Evolutionary conservation across 2,797 vertebrate species (phyloP).

Genomic region (Phyllotis vaccarum): DNA sequence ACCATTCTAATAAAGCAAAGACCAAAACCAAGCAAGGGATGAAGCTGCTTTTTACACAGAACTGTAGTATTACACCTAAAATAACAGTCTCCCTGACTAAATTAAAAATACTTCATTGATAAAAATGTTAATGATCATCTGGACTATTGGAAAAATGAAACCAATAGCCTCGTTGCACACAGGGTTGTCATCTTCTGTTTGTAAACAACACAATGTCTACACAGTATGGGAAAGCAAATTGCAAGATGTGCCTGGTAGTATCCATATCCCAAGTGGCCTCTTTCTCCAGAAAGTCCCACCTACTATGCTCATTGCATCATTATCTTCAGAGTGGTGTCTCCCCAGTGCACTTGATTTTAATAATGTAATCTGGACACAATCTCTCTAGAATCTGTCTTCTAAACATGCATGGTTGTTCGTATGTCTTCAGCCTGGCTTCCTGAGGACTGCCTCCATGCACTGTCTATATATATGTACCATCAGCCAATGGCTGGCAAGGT

Average conservation of each 20-base stretch:
- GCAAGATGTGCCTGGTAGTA: not conserved
- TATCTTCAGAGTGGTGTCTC: not conserved
- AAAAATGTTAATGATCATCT: not conserved
- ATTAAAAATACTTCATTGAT: not conserved
- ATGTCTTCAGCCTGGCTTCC: not conserved
- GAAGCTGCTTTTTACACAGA: not conserved
- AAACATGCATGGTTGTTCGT: not conserved
- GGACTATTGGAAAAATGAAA: not conserved
- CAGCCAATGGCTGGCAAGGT: not conserved
- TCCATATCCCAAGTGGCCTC: not conserved
- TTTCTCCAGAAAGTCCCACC: not conserved
- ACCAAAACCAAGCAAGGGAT: not conserved
- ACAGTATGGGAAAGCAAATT: not conserved
- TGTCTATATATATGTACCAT: not conserved
- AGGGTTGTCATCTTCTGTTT: not conserved
- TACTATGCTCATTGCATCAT: not conserved
- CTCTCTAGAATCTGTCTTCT: conserved; percentile 2
- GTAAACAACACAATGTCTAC: not conserved
- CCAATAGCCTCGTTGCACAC: not conserved
- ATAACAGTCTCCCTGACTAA: not conserved
- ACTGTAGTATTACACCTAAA: not conserved
- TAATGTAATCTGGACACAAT: not conserved
- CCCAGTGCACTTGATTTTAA: not conserved
- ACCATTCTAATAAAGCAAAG: not conserved
- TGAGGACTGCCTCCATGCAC: not conserved